These are phyloP conservation scores for Notodonta ziczac DNA, from an alignment of 2,888 invertebrate species.

Conservation along the genomic window DNA sequence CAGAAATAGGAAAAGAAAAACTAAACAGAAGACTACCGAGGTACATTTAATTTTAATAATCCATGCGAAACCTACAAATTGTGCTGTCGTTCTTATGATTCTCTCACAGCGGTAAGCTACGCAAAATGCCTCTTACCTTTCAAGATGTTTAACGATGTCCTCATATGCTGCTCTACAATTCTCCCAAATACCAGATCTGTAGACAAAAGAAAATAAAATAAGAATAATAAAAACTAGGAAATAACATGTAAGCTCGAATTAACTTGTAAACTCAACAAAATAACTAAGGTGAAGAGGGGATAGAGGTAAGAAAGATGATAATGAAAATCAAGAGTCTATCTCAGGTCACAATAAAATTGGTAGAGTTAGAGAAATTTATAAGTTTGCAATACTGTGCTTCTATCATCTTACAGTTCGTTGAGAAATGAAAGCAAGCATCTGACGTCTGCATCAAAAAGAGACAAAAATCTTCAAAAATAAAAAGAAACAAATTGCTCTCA, in stretches of 20 bases:
- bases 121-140: conserved; percentile 88
- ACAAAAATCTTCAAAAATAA: conserved; percentile 45
- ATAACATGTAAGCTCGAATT: conserved; percentile 48
- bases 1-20: conserved; percentile 14
- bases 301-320: conserved; percentile 38
- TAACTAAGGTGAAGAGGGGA: conserved; percentile 42
- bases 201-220: conserved; percentile 79
- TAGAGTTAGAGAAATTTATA: not conserved
- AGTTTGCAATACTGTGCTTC: not conserved
- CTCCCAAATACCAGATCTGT: conserved; percentile 95
- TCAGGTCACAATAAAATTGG: too few relatives aligned
- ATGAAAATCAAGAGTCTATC: conserved; percentile 2
- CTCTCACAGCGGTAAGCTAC: conserved; percentile 2
- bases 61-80: too few relatives aligned
- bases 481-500: conserved; percentile 47
- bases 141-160: conserved; percentile 97
- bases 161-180: conserved; percentile 97
- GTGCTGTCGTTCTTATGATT: too few relatives aligned
- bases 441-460: conserved; percentile 34
- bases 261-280: conserved; percentile 44
- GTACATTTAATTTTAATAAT: not conserved
- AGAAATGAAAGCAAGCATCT: not conserved
- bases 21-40: conserved; percentile 10
- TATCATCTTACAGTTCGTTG: not conserved
- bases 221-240: conserved; percentile 56